Evolutionary conservation across 2,113 vertebrate genomes (phyloP).

Genomic region (Neoarius graeffei): DNA sequence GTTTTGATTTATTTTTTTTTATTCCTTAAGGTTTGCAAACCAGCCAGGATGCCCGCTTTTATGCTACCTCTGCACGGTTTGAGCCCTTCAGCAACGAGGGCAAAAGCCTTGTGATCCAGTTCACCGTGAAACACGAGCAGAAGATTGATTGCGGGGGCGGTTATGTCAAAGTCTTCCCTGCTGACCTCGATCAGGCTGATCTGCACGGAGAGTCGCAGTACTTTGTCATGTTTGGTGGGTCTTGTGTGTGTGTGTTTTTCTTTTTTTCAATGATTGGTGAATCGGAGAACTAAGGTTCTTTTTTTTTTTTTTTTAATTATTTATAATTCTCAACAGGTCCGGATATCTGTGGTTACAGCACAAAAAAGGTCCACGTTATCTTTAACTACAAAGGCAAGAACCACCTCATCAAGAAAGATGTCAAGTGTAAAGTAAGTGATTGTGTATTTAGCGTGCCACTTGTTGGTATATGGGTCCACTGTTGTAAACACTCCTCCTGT

Average conservation of each 20-base stretch:
- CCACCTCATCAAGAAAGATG: conserved; percentile 81
- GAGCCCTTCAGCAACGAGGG: conserved; percentile 83
- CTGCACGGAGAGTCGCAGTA: conserved; percentile 79
- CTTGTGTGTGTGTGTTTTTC: not conserved
- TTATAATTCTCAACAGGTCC: conserved; percentile 72
- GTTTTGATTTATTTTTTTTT: not conserved
- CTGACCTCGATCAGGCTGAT: conserved; percentile 75
- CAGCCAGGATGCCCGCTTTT: conserved; percentile 82
- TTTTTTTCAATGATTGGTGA: too few species aligned
- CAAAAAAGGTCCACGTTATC: conserved; percentile 88
- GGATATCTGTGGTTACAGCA: conserved; percentile 89
- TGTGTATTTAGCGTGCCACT: not conserved
- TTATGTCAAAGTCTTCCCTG: conserved; percentile 83
- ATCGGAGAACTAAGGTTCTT: too few species aligned
- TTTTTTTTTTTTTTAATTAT: not conserved
- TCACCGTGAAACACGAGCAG: conserved; percentile 86
- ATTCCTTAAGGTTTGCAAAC: conserved; percentile 80
- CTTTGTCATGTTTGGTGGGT: conserved; percentile 87
- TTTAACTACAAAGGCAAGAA: conserved; percentile 87
- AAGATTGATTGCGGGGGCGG: conserved; percentile 88
- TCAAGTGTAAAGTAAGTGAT: conserved; percentile 84
- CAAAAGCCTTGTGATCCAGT: conserved; percentile 80
- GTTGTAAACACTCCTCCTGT: not conserved
- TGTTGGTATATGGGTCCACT: not conserved
- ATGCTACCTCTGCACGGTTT: conserved; percentile 80